phyloP scores from a whole-genome alignment of 2,113 vertebrate species.

The Limanda limanda region DNA sequence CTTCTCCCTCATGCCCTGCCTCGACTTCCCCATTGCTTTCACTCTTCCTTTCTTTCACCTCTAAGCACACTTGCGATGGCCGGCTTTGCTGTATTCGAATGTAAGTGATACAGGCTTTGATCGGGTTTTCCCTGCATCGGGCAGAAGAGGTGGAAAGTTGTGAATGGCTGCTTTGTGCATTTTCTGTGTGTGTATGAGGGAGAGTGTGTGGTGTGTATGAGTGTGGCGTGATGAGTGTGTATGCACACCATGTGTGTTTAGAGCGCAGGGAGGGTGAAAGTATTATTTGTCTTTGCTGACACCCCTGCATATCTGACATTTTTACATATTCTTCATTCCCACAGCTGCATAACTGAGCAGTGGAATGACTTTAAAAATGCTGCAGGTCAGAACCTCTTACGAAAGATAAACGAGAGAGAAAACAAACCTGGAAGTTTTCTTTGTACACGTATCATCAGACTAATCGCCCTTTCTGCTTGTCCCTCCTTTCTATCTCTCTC shows the following conservation, averaged over 20 bases:
- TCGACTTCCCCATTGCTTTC: constrained; percentile 73
- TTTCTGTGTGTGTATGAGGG: constrained; percentile 38
- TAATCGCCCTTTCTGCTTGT: constrained; percentile 40
- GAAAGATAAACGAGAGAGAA: constrained; percentile 24
- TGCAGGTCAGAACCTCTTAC: constrained; percentile 23
- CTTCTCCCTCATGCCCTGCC: constrained; percentile 72
- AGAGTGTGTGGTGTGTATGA: constrained; percentile 33
- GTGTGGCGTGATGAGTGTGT: constrained; percentile 47
- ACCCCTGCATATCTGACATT: constrained; percentile 77
- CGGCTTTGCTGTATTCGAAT: constrained; percentile 52
- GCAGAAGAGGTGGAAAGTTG: constrained; percentile 62
- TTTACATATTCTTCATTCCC: constrained; percentile 68
- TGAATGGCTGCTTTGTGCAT: constrained; percentile 77
- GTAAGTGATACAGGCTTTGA: constrained; percentile 74
- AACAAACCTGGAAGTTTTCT: constrained; percentile 30
- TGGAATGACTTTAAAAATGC: constrained; percentile 36
- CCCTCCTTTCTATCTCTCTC: constrained; percentile 64
- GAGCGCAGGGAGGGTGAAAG: constrained; percentile 69
- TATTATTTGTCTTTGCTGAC: constrained; percentile 80
- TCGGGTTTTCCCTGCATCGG: constrained; percentile 58
- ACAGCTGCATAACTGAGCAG: constrained; percentile 61
- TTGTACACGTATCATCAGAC: constrained; percentile 9
- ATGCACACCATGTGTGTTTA: constrained; percentile 66
- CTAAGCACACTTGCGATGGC: constrained; percentile 71
- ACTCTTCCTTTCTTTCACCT: constrained; percentile 72